Evolutionary conservation across 2,113 vertebrate genomes (phyloP), one percentile per base, ranked within the genome.

Genomic region (Herpetotheres cachinnans): DNA sequence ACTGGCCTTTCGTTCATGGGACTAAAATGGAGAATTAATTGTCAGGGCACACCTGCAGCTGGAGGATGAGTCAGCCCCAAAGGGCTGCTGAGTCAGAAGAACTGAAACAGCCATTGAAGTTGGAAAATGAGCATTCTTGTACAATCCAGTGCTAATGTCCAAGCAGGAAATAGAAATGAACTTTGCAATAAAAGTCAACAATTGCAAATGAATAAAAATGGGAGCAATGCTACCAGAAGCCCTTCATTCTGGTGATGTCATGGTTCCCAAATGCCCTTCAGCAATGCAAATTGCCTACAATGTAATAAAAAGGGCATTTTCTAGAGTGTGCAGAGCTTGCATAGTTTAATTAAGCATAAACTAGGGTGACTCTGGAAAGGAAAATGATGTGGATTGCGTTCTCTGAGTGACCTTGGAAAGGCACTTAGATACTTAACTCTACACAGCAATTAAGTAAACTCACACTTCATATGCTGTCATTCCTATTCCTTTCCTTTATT

Each of bases 261-360:
- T 44, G 71, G 82, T 42, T 91, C 90, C 88, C 74, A 94, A 89
- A 96, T 92, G 95, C 95, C 96, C 97, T 97, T 97, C 93, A 96
- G 77, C 95, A 96, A 95, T 88, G 93, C 87, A 94, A 85, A 95
- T 89, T 69, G 63, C 77, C n/a, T 83, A 92, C 90, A 93, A 82
- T 65, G 94, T 89, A 95, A 93, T 86, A 90, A 94, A 97, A 97
- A 89, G 95, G 93, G 95, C 90, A 96, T 97, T 97, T 97, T 96
- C 96, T 94, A 90, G 89, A 96, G 95, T 96, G 87, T 97, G 96
- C 95, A 97, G 95, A 95, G 96, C 95, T 95, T 97, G 96, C 91
- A 96, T 81, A 94, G 97, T 95, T 97, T 97, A 97, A 93, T 95
- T 97, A 97, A 97, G 96, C 91, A 96, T 97, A 96, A 97, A 95